Conservation (phyloP, 1,140 invertebrate genomes). For the Drosophila lacertosa region DNA sequence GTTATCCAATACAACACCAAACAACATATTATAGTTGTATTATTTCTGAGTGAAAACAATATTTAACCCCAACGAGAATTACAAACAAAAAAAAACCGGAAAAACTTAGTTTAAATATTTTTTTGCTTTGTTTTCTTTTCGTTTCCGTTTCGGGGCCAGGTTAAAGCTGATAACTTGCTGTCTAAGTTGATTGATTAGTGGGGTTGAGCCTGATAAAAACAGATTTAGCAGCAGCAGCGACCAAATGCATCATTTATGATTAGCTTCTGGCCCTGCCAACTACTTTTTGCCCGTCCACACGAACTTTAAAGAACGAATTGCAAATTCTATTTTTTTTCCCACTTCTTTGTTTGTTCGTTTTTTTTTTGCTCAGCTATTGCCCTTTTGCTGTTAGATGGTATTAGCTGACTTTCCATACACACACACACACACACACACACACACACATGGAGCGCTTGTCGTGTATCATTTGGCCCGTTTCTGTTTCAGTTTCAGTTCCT, state of each 20-base stretch:
- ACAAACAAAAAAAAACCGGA: too few relatives aligned
- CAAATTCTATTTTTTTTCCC: conserved; percentile 4
- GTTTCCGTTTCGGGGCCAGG: conserved; percentile 12
- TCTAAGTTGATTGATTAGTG: conserved; percentile 48
- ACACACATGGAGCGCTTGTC: conserved; percentile 8
- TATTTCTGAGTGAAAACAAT: too few relatives aligned
- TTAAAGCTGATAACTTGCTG: conserved; percentile 42
- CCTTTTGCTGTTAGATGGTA: conserved; percentile 18
- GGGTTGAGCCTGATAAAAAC: conserved; percentile 32
- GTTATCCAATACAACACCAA: too few relatives aligned
- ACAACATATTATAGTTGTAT: too few relatives aligned
- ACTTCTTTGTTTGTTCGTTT: neutral
- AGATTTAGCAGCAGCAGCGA: conserved; percentile 6
- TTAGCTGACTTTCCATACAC: conserved; percentile 11
- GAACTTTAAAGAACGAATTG: conserved; percentile 3
- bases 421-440: neutral
- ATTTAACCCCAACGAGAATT: too few relatives aligned
- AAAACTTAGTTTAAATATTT: too few relatives aligned
- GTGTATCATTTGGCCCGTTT: conserved; percentile 32
- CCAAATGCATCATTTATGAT: conserved; percentile 37
- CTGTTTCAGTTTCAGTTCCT: conserved; percentile 29
- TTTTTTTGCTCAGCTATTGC: conserved; percentile 2
- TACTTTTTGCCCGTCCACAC: neutral
- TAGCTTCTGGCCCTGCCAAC: conserved; percentile 27
- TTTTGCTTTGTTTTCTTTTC: neutral